Evolutionary conservation across 2,888 invertebrate genomes (phyloP).

Genomic region (Orchesella flavescens): DNA sequence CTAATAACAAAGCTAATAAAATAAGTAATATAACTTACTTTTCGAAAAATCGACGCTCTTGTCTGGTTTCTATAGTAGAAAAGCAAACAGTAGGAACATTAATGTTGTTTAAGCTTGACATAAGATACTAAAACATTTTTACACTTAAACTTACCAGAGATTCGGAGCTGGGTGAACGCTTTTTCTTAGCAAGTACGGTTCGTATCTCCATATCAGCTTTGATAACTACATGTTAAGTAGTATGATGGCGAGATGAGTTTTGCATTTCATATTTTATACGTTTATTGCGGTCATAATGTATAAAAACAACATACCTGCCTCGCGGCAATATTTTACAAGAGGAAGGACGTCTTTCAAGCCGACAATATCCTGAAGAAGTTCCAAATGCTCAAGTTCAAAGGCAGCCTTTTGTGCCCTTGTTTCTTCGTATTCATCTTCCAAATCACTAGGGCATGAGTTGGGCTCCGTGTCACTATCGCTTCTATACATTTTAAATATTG

Average conservation of each 20-base stretch:
- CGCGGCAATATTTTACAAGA: constrained; percentile 23
- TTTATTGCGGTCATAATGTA: no score
- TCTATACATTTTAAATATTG: background rate
- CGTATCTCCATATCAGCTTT: background rate
- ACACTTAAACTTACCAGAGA: background rate
- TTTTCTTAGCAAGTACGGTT: background rate
- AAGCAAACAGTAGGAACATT: background rate
- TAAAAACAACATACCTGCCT: constrained; percentile 30
- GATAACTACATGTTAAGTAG: background rate
- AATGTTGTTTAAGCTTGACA: background rate
- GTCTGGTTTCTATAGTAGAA: background rate
- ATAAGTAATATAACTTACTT: constrained; percentile 18
- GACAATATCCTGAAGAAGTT: constrained; percentile 4
- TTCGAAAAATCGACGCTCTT: background rate
- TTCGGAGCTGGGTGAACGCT: background rate
- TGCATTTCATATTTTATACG: background rate
- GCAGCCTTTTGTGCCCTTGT: background rate
- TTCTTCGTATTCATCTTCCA: constrained; percentile 21
- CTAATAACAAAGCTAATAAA: background rate
- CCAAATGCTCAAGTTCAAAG: background rate
- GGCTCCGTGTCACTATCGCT: background rate
- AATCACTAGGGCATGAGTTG: background rate
- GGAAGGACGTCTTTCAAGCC: constrained; percentile 31
- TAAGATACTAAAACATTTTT: background rate
- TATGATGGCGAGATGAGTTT: background rate